These are phyloP conservation scores for Perdita meconis DNA, from an alignment of 2,888 invertebrate species.

Conservation along the genomic window DNA sequence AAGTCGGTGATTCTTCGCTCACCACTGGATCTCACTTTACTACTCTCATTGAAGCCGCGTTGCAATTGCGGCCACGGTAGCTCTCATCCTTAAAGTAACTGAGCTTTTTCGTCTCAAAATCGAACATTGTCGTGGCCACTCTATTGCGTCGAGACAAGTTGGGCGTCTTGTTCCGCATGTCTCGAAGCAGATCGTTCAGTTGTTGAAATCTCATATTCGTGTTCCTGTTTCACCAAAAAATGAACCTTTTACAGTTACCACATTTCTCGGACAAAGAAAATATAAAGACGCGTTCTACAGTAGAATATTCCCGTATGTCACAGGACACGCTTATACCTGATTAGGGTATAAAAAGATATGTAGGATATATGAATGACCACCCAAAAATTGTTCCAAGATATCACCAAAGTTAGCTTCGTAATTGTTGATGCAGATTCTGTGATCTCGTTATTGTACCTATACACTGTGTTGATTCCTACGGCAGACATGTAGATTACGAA, in stretches of 20 bases:
- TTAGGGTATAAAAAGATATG: slow-evolving; percentile 58
- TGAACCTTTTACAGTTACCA: no score
- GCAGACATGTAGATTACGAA: background rate
- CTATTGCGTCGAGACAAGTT: slow-evolving; percentile 66
- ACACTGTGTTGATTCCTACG: background rate
- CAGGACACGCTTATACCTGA: slow-evolving; percentile 62
- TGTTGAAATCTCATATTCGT: slow-evolving; percentile 45
- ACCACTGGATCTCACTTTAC: slow-evolving; percentile 60
- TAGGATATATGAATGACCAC: slow-evolving; percentile 48
- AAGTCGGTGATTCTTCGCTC: background rate
- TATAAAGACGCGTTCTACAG: no score
- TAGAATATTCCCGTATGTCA: no score
- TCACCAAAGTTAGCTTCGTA: slow-evolving; percentile 12
- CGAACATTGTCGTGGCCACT: slow-evolving; percentile 54
- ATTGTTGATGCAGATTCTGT: background rate
- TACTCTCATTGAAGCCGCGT: slow-evolving; percentile 59
- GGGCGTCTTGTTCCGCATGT: slow-evolving; percentile 60
- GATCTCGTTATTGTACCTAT: background rate
- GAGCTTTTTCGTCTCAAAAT: slow-evolving; percentile 35
- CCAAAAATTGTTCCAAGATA: slow-evolving; percentile 47
- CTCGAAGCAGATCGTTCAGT: slow-evolving; percentile 62
- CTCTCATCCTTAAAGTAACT: background rate
- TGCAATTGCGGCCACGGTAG: background rate
- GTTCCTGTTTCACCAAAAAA: no score
- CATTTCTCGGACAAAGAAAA: no score